phyloP scores from a whole-genome alignment of 2,797 vertebrate species.

The Aphelocoma californica region DNA sequence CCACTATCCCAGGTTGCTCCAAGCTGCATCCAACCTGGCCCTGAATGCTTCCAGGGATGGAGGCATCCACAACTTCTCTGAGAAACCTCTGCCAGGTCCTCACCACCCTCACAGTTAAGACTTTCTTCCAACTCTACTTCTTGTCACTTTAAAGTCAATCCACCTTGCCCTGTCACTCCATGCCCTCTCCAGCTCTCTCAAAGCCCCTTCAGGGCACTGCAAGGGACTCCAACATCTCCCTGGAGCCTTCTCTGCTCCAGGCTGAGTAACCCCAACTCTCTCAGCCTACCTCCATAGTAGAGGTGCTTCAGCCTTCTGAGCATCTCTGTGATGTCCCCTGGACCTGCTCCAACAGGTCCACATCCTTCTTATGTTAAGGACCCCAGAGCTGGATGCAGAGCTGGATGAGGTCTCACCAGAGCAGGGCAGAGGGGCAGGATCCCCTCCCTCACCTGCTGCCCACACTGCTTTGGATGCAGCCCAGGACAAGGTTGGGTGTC shows the following conservation, averaged over 20 bases:
- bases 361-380: background rate
- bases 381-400: background rate
- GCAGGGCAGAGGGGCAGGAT: accelerated
- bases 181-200: background rate
- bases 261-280: background rate
- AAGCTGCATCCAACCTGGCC: background rate
- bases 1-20: no score
- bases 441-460: background rate
- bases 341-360: background rate
- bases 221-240: background rate
- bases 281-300: background rate
- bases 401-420: background rate
- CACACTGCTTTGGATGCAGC: background rate
- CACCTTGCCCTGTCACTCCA: background rate
- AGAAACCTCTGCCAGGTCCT: background rate
- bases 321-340: background rate
- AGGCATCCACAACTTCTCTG: background rate
- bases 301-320: background rate
- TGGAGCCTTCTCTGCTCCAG: background rate
- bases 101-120: background rate
- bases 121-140: background rate
- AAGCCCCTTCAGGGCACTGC: background rate
- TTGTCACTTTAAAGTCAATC: background rate
- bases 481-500: background rate
- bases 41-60: background rate